Conservation (phyloP, 2,888 invertebrate species). For the Acanthosepion pharaonis region DNA sequence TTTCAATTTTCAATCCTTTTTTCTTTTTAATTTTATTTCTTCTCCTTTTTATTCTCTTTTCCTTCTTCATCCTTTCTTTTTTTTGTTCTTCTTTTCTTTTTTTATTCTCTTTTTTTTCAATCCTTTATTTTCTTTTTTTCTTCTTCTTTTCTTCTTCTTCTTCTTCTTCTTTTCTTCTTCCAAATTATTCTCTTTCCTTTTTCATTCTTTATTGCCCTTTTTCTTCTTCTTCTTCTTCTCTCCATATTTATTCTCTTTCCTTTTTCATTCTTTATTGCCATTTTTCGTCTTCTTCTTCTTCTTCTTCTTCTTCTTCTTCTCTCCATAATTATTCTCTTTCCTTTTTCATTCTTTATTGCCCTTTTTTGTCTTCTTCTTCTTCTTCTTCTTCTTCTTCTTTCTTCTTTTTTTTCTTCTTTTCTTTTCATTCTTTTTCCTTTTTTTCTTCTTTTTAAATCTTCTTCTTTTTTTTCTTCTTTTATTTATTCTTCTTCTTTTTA, state of each 20-base stretch:
- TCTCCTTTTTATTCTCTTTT: neutral
- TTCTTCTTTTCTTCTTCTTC: neutral
- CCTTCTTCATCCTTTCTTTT: too few relatives aligned
- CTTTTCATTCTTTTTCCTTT: too few relatives aligned
- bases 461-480: too few relatives aligned
- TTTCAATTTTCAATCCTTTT: too few relatives aligned
- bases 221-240: neutral
- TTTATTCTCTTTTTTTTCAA: too few relatives aligned
- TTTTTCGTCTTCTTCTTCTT: neutral
- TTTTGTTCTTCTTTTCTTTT: too few relatives aligned
- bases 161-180: neutral
- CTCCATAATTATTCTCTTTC: neutral
- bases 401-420: too few relatives aligned
- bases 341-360: neutral
- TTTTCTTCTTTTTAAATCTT: too few relatives aligned
- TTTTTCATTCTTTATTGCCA: neutral
- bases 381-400: neutral
- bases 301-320: neutral
- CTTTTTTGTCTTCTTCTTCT: neutral
- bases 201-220: fast-evolving
- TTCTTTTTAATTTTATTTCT: too few relatives aligned
- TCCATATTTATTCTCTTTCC: neutral
- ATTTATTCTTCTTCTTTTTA: too few relatives aligned
- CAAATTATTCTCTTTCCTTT: neutral
- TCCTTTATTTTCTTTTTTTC: too few relatives aligned